These are phyloP conservation scores for Parotocinclus haroldoi DNA, from an alignment of 2,797 vertebrate species.

Conservation along the genomic window DNA sequence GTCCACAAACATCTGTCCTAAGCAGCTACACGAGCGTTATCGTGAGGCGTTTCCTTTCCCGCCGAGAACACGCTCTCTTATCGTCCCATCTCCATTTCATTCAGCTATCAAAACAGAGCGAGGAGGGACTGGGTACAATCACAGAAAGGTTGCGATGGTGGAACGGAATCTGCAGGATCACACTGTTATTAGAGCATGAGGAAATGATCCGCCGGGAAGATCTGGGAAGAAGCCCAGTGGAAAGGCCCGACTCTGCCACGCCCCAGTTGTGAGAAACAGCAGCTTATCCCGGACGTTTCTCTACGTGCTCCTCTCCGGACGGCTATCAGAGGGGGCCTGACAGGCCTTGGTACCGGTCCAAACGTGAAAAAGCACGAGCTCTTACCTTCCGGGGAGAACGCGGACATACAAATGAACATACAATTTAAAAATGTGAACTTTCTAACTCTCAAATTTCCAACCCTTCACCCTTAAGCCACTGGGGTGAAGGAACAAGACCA, in stretches of 20 bases:
- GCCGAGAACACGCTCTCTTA: not conserved
- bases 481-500: too few species aligned
- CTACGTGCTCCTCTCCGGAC: too few species aligned
- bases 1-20: constrained; percentile 25
- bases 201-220: constrained; percentile 10
- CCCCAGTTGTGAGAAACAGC: constrained; percentile 3
- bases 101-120: not conserved
- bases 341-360: too few species aligned
- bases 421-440: too few species aligned
- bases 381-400: too few species aligned
- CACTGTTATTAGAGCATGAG: not conserved
- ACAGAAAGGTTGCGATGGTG: constrained; percentile 6
- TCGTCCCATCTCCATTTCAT: constrained; percentile 1
- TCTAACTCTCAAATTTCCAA: too few species aligned
- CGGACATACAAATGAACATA: too few species aligned
- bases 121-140: constrained; percentile 6
- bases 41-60: not conserved
- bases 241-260: constrained; percentile 26
- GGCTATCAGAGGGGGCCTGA: too few species aligned
- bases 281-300: too few species aligned
- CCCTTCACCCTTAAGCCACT: too few species aligned
- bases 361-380: too few species aligned
- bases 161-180: constrained; percentile 3
- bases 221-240: constrained; percentile 1
- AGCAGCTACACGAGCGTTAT: not conserved